Base-by-base conservation (phyloP, 2,113 vertebrate genomes). In the Colinus virginianus region DNA sequence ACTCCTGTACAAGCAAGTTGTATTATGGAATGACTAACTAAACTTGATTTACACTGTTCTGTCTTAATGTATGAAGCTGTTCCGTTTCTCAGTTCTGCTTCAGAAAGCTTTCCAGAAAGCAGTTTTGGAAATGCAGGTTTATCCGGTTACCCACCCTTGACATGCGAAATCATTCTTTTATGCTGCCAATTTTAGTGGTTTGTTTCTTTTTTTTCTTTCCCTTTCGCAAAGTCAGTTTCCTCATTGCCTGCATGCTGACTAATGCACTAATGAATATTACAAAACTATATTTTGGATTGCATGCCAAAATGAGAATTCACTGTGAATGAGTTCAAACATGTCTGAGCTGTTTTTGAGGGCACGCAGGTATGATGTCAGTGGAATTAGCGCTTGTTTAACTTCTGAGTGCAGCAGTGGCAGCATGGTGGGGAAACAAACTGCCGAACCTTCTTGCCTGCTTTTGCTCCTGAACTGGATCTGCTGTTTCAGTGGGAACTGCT, bases 71-170 rank as follows among this genome's bases (percentile, higher is more conserved):
- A 89, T 75, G 80, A 77, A 95, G 78, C 84, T 80, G 78, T 95
- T 82, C 61, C 48, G 49, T 93, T 96, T 94, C 96, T 70, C 87
- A 94, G 32, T 94, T 93, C 71, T 87, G 68, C 93, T 87, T 92
- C 81, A 87, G 75, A 53, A 79, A 79, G 78, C 67, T 93, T 92
- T 90, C 90, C 70, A 70, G 90, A 93, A 89, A 74, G 91, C 82
- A 77, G 10, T 46, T 90, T 90, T 94, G 89, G 95, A 96, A 96
- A 80, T 91, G 84, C 93, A 94, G 95, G 96, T 96, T 94, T 96
- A 92, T 96, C 96, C 84, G 75, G 95, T 95, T 94, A 92, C 84
- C 53, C 2, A 0, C 78, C 84, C 81, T 91, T 93, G 75, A 82
- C 25, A 12, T 19, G 76, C 74, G 81, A 55, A 92, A 15, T 77